Base-by-base conservation (phyloP, 2,113 vertebrate genomes). In the Aspidoscelis tigris region DNA sequence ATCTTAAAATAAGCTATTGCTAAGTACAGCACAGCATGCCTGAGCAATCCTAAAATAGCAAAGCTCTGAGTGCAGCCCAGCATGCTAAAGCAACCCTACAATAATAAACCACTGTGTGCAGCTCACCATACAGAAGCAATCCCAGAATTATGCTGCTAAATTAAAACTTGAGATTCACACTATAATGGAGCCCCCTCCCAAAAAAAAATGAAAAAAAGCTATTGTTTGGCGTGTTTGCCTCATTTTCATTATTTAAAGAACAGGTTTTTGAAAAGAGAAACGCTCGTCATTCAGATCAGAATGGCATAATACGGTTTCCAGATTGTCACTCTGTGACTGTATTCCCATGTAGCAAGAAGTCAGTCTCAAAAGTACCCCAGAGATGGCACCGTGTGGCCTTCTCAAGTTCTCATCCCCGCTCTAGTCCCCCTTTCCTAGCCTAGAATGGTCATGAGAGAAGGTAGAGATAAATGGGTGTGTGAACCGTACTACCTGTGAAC, bases 21-120 rank as follows among this genome's bases (percentile, higher is more conserved):
- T 82, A 85, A 87, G 87, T 85, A 89, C 72, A 86, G 88, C 89
- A 86, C 89, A 90, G 90, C 92, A 85, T 79, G 76, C 86, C 47
- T 69, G 76, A 87, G 47, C 76, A 87, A 80, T 74, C 76, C 81
- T 78, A 66, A 82, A 86, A 44, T 86, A 79, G 72, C 61, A 74
- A 83, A 78, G 75, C 47, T 61, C 22, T 39, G 81, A 83, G 61
- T 83, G 20, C 70, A 83, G 85, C 80, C 80, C 69, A 73, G 68
- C 75, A 78, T 89, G 87, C 77, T 4, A 83, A 88, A 89, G 86
- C 84, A 92, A 81, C 88, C 78, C 84, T 81, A 33, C 88, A 88
- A 86, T 87, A 89, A 90, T 84, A 90, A 84, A 87, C 89, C 84
- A 0, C 71, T 50, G 76, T 84, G 78, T 83, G 82, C 78, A 74